A percentile compares a stretch with the other conserved stretches of the same genome.
These are phyloP conservation scores for Nemotelus nigrinus DNA, from an alignment of 2,888 invertebrate species.

Conservation along the genomic window DNA sequence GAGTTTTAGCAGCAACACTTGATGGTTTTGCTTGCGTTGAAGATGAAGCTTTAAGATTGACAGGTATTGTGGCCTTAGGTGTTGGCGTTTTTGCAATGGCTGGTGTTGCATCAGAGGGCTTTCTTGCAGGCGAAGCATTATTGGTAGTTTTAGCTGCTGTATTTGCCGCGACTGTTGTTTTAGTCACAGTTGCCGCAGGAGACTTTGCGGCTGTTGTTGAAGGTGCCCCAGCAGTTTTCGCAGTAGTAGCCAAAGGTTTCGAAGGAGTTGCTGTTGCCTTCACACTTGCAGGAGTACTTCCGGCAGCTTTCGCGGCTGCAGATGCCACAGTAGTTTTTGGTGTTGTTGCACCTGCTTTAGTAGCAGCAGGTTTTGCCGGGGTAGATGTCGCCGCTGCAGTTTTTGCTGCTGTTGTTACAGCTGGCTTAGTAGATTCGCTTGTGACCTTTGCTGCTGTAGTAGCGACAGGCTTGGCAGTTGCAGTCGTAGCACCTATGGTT, in stretches of 20 bases:
- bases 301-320: background rate
- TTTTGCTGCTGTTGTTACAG: background rate
- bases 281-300: background rate
- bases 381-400: background rate
- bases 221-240: background rate
- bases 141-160: background rate
- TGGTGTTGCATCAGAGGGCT: background rate
- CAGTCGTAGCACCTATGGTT: background rate
- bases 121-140: background rate
- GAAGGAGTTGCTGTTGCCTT: background rate
- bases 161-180: background rate
- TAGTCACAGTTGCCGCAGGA: background rate
- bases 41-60: too few species aligned
- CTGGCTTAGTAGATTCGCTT: background rate
- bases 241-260: background rate
- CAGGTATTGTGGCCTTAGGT: too few species aligned
- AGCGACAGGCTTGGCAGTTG: background rate
- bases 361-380: slow-evolving; percentile 20
- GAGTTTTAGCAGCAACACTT: too few species aligned
- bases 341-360: slow-evolving; percentile 5
- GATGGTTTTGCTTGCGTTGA: too few species aligned
- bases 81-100: background rate
- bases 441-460: background rate
- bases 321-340: background rate
- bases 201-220: background rate